These are phyloP conservation scores for Onychostruthus taczanowskii DNA, from an alignment of 2,113 vertebrate species.

Conservation along the genomic window DNA sequence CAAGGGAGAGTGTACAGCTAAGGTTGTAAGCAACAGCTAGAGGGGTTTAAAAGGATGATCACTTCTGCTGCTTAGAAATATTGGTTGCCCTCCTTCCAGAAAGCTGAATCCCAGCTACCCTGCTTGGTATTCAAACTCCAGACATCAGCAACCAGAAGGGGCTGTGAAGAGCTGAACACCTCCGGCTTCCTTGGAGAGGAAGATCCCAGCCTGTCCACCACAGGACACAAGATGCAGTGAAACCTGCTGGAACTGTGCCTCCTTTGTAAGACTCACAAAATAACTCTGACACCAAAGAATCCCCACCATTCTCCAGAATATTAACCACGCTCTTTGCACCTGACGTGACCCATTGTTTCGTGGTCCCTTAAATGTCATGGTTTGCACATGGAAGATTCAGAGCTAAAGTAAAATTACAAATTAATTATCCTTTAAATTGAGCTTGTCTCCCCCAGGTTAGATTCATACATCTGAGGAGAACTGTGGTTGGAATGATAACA, in stretches of 20 bases:
- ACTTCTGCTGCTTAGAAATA: background rate
- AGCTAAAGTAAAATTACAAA: background rate
- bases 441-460: background rate
- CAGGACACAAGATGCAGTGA: background rate
- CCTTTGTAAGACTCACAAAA: background rate
- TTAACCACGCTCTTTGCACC: background rate
- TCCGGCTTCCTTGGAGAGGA: background rate
- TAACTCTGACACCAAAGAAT: background rate
- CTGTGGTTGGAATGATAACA: background rate
- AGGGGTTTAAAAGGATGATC: background rate
- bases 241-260: background rate
- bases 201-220: background rate
- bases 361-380: background rate
- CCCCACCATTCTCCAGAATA: background rate
- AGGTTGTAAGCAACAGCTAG: background rate
- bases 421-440: background rate
- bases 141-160: background rate
- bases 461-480: background rate
- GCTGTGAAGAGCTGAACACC: background rate
- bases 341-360: background rate
- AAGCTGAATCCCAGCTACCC: background rate
- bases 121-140: background rate
- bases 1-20: background rate
- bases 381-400: background rate
- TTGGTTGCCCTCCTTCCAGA: background rate